Evolutionary conservation across 2,888 invertebrate species (phyloP).

Genomic region (Platycheirus rosarum): DNA sequence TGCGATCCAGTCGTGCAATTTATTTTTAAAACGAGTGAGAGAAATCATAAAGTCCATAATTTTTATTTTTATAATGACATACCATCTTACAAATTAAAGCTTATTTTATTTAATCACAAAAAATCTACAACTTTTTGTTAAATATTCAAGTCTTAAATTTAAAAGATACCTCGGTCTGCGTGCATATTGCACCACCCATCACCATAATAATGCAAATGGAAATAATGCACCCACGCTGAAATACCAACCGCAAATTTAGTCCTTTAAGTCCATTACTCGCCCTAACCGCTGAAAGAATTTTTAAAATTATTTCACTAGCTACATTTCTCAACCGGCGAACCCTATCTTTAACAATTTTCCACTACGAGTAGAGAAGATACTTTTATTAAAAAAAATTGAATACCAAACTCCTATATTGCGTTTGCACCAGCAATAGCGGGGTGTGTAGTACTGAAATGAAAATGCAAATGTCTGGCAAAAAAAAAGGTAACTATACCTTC

Average conservation of each 20-base stretch:
- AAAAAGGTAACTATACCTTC: no score
- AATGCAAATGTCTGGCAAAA: constrained; percentile 50
- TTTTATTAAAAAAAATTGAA: constrained; percentile 39
- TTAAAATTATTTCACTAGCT: constrained; percentile 1
- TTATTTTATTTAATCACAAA: no score
- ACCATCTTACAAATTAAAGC: no score
- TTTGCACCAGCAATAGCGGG: constrained; percentile 9
- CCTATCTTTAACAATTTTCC: constrained; percentile 10
- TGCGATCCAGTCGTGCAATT: no score
- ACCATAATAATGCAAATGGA: constrained; percentile 4
- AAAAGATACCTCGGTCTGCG: not conserved
- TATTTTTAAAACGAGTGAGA: no score
- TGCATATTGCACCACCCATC: not conserved
- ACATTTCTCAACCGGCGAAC: constrained; percentile 13
- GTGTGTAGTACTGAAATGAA: constrained; percentile 14
- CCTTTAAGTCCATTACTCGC: constrained; percentile 11
- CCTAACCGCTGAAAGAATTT: constrained; percentile 7
- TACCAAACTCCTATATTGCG: constrained; percentile 52
- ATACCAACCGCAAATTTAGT: constrained; percentile 44
- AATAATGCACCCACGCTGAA: not conserved
- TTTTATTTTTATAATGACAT: no score
- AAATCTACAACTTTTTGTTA: no score
- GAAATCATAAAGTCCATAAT: no score
- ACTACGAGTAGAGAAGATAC: not conserved
- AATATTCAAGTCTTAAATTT: no score